A percentile compares a stretch with the other conserved stretches of the same genome.
Conservation (phyloP, 2,888 invertebrate genomes). For the Drosophila picticornis region DNA sequence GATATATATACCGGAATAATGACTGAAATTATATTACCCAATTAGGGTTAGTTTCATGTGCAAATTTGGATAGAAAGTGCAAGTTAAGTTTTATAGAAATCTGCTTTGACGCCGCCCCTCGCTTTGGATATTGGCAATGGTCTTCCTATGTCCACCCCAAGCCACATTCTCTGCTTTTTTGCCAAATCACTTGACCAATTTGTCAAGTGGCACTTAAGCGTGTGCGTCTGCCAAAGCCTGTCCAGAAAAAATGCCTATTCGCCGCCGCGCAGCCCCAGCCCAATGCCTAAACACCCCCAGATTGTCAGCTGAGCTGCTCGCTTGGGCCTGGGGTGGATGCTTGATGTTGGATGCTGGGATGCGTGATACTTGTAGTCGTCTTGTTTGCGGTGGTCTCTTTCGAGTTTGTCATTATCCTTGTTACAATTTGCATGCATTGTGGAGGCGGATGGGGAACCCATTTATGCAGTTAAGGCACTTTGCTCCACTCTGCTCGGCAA, state of each 20-base stretch:
- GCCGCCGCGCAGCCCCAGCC: not conserved
- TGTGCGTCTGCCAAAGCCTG: conserved; percentile 51
- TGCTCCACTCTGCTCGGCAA: conserved; percentile 13
- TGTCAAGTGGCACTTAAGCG: conserved; percentile 82
- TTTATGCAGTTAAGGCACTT: conserved; percentile 29
- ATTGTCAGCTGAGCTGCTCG: conserved; percentile 8
- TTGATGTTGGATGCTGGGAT: not conserved
- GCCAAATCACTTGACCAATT: conserved; percentile 85
- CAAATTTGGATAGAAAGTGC: not conserved
- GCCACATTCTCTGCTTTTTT: conserved; percentile 60
- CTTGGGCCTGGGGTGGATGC: conserved; percentile 49
- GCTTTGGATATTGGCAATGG: conserved; percentile 32
- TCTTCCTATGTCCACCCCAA: conserved; percentile 20
- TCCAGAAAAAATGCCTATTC: conserved; percentile 5
- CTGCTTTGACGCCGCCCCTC: not conserved
- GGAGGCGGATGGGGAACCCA: conserved; percentile 23
- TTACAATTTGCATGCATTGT: conserved; percentile 76
- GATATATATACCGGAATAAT: not conserved
- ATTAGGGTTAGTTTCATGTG: not conserved
- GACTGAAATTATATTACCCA: not conserved
- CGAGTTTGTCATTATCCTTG: conserved; percentile 75
- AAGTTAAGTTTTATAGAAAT: conserved; percentile 5
- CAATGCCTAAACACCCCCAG: not conserved
- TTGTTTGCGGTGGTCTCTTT: conserved; percentile 75
- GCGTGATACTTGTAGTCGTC: conserved; percentile 50